Evolutionary conservation across 1,140 invertebrate species (phyloP), one percentile per base, ranked within the genome.

Genomic region (Drosophila sucinea): DNA sequence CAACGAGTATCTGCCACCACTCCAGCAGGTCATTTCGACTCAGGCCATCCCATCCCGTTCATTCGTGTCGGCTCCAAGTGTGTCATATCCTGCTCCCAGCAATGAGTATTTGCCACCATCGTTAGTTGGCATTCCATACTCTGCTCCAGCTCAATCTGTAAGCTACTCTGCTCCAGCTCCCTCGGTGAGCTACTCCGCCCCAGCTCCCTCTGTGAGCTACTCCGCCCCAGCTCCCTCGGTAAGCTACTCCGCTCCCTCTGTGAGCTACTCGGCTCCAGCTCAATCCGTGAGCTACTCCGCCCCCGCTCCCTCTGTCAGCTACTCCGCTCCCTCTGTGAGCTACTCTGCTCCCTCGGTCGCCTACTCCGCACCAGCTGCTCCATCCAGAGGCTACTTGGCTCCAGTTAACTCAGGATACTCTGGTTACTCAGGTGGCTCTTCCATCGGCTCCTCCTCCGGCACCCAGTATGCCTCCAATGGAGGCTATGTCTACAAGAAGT

Each of bases 381-480:
- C 85, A 70, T 56, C 82, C 10, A 35, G 69, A 6, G 64, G 56
- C 57, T 79, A 82, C 70, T 62, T 73, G 1, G 67, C 79, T 4
- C 73, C 77, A 1, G 35, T 76, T 57, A 17, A 17, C 17, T 17
- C 17, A 17, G 17, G 17, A 17, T 17, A 17, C 17, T 30, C 54
- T 17, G 75, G 44, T 11, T 47, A 47, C 6, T 47, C 44, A 1
- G 25, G 44, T 51, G 44, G 44, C 44, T 51, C 44, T 3, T 10
- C 44, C 23, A 17, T 17, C 17, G 17, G 17, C 17, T 17, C 17
- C 17, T 17, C 17, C 17, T 17, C 70, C 40, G 90, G 86, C 60
- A 91, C 90, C 61, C 90, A 91, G 77, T 91, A 91, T 30, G 90
- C 81, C 58, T 78, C 90, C 78, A 91, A 91, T 62, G 90, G 90